Percentiles rank a stretch among this genome's conserved stretches.
Evolutionary conservation across 2,113 vertebrate species (phyloP).

Genomic region (Periophthalmodon schlosseri): DNA sequence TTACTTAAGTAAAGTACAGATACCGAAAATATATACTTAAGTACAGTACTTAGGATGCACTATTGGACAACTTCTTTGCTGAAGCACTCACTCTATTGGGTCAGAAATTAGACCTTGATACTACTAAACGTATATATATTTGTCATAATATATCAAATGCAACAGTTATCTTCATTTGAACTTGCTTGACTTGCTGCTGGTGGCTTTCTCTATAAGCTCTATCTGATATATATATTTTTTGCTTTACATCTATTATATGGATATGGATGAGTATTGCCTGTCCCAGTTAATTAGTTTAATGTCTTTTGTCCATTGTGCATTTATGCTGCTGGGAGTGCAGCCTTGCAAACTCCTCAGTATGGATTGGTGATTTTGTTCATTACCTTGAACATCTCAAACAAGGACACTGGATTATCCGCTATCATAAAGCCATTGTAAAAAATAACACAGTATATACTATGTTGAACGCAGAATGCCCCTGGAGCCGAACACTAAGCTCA

Average conservation of each 20-base stretch:
- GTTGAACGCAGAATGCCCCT: conserved; percentile 56
- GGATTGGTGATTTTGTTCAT: conserved; percentile 64
- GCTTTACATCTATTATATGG: neutral
- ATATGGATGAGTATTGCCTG: conserved; percentile 5
- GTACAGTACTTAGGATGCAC: too few relatives aligned
- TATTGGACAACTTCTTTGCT: too few relatives aligned
- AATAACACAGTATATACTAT: conserved; percentile 66
- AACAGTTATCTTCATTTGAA: too few relatives aligned
- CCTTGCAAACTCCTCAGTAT: conserved; percentile 38
- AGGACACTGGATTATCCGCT: conserved; percentile 68
- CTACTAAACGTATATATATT: too few relatives aligned
- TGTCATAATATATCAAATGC: too few relatives aligned
- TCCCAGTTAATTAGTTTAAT: conserved; percentile 22
- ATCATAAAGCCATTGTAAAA: conserved; percentile 69
- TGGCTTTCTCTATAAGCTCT: conserved; percentile 1
- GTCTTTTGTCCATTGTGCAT: conserved; percentile 33
- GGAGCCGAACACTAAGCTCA: conserved; percentile 46
- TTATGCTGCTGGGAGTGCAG: conserved; percentile 23
- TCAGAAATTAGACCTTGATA: too few relatives aligned
- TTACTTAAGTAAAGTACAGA: too few relatives aligned
- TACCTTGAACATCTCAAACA: conserved; percentile 72
- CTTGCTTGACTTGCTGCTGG: neutral
- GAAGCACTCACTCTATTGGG: too few relatives aligned
- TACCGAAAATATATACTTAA: too few relatives aligned
- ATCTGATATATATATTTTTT: conserved; percentile 14